Evolutionary conservation across 1,140 invertebrate genomes (phyloP), one percentile per base, ranked within the genome.

Genomic region (Orchestia grillus): DNA sequence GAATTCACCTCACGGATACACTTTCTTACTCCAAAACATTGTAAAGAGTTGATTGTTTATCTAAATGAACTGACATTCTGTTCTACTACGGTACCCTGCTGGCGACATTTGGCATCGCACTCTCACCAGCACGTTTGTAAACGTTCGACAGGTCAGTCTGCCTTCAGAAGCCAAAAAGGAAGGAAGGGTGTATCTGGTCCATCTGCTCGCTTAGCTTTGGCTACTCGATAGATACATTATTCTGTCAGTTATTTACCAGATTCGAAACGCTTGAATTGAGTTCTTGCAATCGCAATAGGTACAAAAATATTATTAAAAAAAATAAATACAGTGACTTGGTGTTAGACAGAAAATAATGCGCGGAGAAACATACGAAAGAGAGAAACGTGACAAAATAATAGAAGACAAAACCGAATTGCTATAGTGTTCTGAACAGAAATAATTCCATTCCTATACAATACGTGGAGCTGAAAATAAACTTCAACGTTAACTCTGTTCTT

Each of bases 71-170:
- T 77, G 1, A 77, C 1, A 23, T 77, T 77, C 15, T 23, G 62
- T 77, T 77, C 11, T 77, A 3, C 28, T 8, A 15, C 1, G 62
- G 28, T 77, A 8, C 1, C 1, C 62, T 23, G 62, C 95, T 87
- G 62, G 95, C 95, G 88, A 90, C 88, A 87, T 90, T 44, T 96
- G 95, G 95, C 88, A 96, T n/a, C 95, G 11, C n/a, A 42, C n/a
- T 19, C 41, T 43, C 23, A 40, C 28, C 47, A 87, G 19, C n/a
- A 90, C 95, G 88, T 96, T 90, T 94, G 44, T 94, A 94, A 94
- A 94, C 92, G 92, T 94, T 94, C 8, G 41, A 45, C 41, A 42
- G 8, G 44, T 90, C 92, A 94, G 92, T 94, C 92, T 45, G 92
- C 44, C 36, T 47, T 47, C 43, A 94, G 92, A 47, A 44, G 92